phyloP scores from a whole-genome alignment of 2,797 vertebrate species.

The Trichosurus vulpecula region DNA sequence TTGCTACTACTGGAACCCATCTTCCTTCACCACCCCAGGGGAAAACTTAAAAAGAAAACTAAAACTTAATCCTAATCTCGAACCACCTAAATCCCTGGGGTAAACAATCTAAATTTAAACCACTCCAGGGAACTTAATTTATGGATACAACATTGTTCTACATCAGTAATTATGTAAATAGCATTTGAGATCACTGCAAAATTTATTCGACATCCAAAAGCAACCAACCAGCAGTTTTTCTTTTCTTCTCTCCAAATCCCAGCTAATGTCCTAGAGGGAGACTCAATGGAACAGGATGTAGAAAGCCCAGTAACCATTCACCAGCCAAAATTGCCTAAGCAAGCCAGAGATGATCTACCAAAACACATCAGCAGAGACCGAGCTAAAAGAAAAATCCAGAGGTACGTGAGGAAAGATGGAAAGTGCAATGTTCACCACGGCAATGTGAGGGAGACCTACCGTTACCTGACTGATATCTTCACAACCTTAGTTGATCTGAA shows the following conservation, averaged over 20 bases:
- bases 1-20: not conserved
- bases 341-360: slow-evolving; percentile 91
- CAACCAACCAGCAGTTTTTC: slow-evolving; percentile 47
- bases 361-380: slow-evolving; percentile 89
- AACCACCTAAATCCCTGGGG: not conserved
- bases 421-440: slow-evolving; percentile 99
- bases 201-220: not conserved
- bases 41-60: not conserved
- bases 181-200: not conserved
- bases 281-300: slow-evolving; percentile 98
- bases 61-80: not conserved
- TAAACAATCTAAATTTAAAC: not conserved
- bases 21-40: not conserved
- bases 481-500: slow-evolving; percentile 98
- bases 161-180: not conserved
- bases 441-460: slow-evolving; percentile 96
- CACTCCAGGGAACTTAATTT: not conserved
- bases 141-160: not conserved
- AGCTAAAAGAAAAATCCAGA: slow-evolving; percentile 91
- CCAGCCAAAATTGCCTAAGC: slow-evolving; percentile 93
- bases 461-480: slow-evolving; percentile 98
- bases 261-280: slow-evolving; percentile 89
- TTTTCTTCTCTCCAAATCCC: slow-evolving; percentile 79
- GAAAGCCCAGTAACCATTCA: slow-evolving; percentile 94
- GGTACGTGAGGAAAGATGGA: slow-evolving; percentile 97